A percentile compares a stretch with the other conserved stretches of the same genome.
Evolutionary conservation across 92 coral and sea anemone genomes (phyloP).

Genomic region (Scolanthus callimorphus): DNA sequence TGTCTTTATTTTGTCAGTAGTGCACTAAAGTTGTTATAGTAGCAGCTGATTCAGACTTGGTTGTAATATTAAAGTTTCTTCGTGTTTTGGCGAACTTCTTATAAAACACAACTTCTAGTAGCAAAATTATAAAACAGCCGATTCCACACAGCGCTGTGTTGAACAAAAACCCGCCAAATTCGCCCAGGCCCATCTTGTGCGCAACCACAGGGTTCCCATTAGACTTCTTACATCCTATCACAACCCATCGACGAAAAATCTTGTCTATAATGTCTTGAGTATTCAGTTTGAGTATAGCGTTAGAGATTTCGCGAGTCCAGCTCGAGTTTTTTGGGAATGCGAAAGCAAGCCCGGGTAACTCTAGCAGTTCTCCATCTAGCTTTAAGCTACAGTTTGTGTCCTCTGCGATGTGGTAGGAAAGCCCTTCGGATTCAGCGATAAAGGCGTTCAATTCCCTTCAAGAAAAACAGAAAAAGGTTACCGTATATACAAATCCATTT

Average conservation of each 20-base stretch:
- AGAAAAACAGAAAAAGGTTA: constrained; percentile 3
- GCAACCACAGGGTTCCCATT: constrained; percentile 47
- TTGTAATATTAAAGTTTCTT: constrained; percentile 18
- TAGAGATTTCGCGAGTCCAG: constrained; percentile 67
- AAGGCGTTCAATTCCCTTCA: constrained; percentile 66
- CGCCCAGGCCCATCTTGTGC: constrained; percentile 61
- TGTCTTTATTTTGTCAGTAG: too few species aligned
- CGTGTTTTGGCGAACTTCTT: constrained; percentile 47
- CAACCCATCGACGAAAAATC: constrained; percentile 58
- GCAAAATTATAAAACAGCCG: constrained; percentile 64
- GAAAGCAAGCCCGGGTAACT: constrained; percentile 71
- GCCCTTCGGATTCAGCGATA: constrained; percentile 53
- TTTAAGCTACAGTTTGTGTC: constrained; percentile 66
- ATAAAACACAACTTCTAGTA: constrained; percentile 55
- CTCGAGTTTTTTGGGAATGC: constrained; percentile 68
- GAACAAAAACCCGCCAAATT: constrained; percentile 79
- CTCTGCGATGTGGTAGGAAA: constrained; percentile 36
- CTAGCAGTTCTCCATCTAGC: constrained; percentile 65
- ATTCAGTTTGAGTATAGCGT: constrained; percentile 51
- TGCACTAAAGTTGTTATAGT: constrained; percentile 2
- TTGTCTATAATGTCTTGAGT: constrained; percentile 40
- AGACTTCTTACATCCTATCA: constrained; percentile 40
- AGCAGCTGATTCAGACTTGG: background rate
- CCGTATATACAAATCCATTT: too few species aligned
- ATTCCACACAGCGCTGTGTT: constrained; percentile 64